Evolutionary conservation across 92 coral and sea anemone species (phyloP).

Genomic region (Epizoanthus scotinus): DNA sequence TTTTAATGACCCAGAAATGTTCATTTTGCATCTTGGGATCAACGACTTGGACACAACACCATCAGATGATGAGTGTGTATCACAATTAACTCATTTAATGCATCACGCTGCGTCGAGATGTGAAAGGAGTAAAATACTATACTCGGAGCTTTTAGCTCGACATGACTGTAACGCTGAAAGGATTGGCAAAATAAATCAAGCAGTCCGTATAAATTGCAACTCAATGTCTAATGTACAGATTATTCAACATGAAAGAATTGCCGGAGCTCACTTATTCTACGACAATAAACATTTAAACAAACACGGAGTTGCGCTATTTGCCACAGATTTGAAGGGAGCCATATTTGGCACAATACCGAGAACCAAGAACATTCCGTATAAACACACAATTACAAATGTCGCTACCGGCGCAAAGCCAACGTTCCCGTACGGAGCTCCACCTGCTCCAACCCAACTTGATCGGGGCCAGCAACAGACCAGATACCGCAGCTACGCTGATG

Average conservation of each 20-base stretch:
- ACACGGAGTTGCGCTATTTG: slow-evolving; percentile 2
- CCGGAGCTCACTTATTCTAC: background rate
- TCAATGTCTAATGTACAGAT: background rate
- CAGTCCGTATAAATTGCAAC: background rate
- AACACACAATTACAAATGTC: too few relatives aligned
- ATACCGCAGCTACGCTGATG: too few relatives aligned
- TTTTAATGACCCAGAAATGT: background rate
- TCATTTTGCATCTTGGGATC: slow-evolving; percentile 1
- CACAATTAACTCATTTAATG: background rate
- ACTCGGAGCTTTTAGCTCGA: background rate
- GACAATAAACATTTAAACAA: slow-evolving; percentile 10
- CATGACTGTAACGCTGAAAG: background rate
- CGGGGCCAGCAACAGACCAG: too few relatives aligned
- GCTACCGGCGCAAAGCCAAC: too few relatives aligned
- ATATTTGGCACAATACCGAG: slow-evolving; percentile 1
- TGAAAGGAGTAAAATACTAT: background rate
- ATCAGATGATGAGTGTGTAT: slow-evolving; percentile 10
- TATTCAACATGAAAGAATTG: background rate
- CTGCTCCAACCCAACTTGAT: too few relatives aligned
- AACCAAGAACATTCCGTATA: background rate
- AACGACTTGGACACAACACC: background rate
- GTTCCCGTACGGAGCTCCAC: too few relatives aligned
- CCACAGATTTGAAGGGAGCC: slow-evolving; percentile 5
- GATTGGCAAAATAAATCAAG: slow-evolving; percentile 1
- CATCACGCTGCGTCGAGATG: background rate